Evolutionary conservation across 2,888 invertebrate genomes (phyloP).

Genomic region (Cephus runcator): DNA sequence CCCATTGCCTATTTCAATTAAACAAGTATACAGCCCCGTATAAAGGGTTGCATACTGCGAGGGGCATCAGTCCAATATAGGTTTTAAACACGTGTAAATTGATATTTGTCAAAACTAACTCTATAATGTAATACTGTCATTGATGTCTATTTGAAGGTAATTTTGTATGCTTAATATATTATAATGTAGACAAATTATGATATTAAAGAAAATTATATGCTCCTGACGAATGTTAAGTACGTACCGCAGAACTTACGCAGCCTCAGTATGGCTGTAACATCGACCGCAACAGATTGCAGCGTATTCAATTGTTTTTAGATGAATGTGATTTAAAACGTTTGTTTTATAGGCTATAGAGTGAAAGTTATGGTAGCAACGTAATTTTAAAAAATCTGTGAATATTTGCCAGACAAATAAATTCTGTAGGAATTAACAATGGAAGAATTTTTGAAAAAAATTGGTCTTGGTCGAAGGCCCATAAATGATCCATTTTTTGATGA

Average conservation of each 20-base stretch:
- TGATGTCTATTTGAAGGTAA: not conserved
- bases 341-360: not conserved
- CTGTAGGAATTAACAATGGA: constrained; percentile 24
- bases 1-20: not conserved
- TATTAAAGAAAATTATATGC: not conserved
- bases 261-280: not conserved
- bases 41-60: not conserved
- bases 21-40: not conserved
- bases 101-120: not conserved
- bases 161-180: not conserved
- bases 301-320: not conserved
- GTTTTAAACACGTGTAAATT: not conserved
- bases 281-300: not conserved
- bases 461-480: constrained; percentile 66
- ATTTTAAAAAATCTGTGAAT: not conserved
- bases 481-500: constrained; percentile 68
- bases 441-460: constrained; percentile 48
- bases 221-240: not conserved
- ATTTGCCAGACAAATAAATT: not conserved
- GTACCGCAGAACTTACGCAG: not conserved
- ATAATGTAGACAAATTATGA: not conserved
- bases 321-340: not conserved
- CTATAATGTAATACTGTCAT: not conserved
- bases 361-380: not conserved
- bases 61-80: not conserved